Evolutionary conservation across 1,140 invertebrate genomes (phyloP), one percentile per base, ranked within the genome.

Genomic region (Capitella teleta): DNA sequence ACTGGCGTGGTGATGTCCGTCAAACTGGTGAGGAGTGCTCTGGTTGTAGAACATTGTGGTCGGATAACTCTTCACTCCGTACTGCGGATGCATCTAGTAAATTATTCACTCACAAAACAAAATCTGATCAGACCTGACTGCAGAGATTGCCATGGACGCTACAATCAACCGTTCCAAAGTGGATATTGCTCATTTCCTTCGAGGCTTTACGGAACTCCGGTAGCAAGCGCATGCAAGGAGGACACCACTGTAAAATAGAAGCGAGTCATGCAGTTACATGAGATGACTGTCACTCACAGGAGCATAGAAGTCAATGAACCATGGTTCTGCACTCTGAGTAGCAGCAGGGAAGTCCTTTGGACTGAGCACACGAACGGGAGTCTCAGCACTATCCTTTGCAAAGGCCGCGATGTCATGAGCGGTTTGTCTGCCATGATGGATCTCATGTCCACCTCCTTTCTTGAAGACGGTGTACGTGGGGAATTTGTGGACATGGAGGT

Each of bases 291-390:
- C 25, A 64, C 69, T 67, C 61, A 76, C 74, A 10, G 85, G 84
- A 3, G 84, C 82, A 71, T 83, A 86, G 75, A 85, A 86, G 61
- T 87, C 84, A 24, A 87, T 75, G 60, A 87, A 80, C 82, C 81
- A 84, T 1, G 76, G 68, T 52, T 76, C 56, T 23, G 49, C 52
- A 54, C 73, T 68, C 30, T 67, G 62, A 47, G 70, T 76, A 67
- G 62, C 53, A 53, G 68, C 57, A 21, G 76, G 69, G 57, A 82
- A 80, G 55, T 83, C 78, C 10, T 74, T 70, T 3, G 78, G 78
- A 2, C 77, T 77, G 1, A 86, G 66, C 8, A 78, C 77, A 58
- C 78, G 73, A n/a, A 87, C 63, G 21, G 72, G 73, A 5, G 82
- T 78, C 51, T 69, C 67, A n/a, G 76, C 62, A 60, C 80, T 79